Percentiles rank a stretch among this genome's conserved stretches.
Evolutionary conservation across 2,888 invertebrate species (phyloP).

Genomic region (Hedychridium roseum): DNA sequence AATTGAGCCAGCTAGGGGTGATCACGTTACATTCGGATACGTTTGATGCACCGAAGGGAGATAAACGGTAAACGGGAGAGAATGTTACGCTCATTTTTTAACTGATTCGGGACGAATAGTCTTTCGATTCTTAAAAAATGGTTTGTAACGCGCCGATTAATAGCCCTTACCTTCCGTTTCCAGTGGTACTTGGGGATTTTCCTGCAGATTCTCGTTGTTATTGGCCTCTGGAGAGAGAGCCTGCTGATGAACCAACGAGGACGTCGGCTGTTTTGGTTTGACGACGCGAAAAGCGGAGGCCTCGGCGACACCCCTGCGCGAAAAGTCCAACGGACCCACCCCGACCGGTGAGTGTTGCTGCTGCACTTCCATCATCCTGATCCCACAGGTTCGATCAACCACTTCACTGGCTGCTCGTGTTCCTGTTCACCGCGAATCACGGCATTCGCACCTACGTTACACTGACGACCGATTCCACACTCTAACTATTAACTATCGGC

Average conservation of each 20-base stretch:
- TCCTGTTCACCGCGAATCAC: slow-evolving; percentile 29
- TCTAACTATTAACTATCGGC: no score
- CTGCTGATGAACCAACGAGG: slow-evolving; percentile 47
- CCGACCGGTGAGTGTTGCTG: slow-evolving; percentile 62
- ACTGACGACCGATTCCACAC: no score
- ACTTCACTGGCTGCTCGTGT: slow-evolving; percentile 19
- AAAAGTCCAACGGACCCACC: slow-evolving; percentile 61
- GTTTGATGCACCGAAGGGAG: no score
- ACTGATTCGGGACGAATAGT: no score
- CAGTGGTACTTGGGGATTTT: slow-evolving; percentile 45
- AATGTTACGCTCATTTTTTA: no score
- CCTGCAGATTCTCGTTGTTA: slow-evolving; percentile 51
- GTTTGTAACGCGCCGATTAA: no score
- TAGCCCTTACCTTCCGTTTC: slow-evolving; percentile 46
- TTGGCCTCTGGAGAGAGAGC: slow-evolving; percentile 44
- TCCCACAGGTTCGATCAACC: slow-evolving; percentile 13
- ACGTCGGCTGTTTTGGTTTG: slow-evolving; percentile 56
- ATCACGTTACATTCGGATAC: no score
- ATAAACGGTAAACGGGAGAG: no score
- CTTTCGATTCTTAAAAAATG: no score
- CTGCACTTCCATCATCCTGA: slow-evolving; percentile 58
- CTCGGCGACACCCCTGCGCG: slow-evolving; percentile 60
- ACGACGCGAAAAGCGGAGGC: slow-evolving; percentile 61
- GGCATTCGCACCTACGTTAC: slow-evolving; percentile 32
- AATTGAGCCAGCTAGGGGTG: no score